Percentiles rank a stretch among this genome's conserved stretches.
Conservation (phyloP, 2,113 vertebrate genomes). For the Chascanopsetta lugubris region DNA sequence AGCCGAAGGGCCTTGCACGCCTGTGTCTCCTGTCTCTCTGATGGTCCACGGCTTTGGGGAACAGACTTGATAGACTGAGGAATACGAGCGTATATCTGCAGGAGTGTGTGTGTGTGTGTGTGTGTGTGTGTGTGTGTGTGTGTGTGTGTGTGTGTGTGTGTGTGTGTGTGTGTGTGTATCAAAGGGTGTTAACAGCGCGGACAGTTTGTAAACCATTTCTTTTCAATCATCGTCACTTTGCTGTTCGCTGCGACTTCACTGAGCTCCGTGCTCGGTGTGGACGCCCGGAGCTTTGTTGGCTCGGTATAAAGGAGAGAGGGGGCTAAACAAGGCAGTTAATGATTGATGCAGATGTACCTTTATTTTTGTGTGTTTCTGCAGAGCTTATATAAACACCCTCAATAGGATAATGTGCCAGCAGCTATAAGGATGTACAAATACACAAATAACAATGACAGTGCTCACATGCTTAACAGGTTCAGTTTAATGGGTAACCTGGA, state of each 20-base stretch:
- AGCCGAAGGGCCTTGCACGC: constrained; percentile 54
- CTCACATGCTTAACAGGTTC: not conserved
- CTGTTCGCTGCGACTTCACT: constrained; percentile 6
- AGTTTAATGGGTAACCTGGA: not conserved
- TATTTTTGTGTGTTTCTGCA: not conserved
- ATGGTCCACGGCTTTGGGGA: constrained; percentile 47
- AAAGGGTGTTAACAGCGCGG: constrained; percentile 6
- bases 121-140: constrained; percentile 1
- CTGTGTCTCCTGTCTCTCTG: constrained; percentile 60
- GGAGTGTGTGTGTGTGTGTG: not conserved
- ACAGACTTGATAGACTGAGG: constrained; percentile 24
- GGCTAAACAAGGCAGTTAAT: constrained; percentile 14
- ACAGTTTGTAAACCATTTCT: constrained; percentile 10
- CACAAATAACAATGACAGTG: not conserved
- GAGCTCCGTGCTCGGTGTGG: not conserved
- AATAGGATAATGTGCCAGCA: not conserved
- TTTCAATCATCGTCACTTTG: not conserved
- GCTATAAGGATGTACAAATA: not conserved
- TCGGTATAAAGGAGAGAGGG: constrained; percentile 15
- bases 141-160: not conserved
- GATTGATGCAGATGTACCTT: constrained; percentile 16
- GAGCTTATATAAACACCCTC: not conserved
- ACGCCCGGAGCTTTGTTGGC: not conserved
- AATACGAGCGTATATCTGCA: not conserved
- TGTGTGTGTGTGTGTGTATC: constrained; percentile 7